phyloP scores from a whole-genome alignment of 2,113 vertebrate species.

The Melanostigma gelatinosum region DNA sequence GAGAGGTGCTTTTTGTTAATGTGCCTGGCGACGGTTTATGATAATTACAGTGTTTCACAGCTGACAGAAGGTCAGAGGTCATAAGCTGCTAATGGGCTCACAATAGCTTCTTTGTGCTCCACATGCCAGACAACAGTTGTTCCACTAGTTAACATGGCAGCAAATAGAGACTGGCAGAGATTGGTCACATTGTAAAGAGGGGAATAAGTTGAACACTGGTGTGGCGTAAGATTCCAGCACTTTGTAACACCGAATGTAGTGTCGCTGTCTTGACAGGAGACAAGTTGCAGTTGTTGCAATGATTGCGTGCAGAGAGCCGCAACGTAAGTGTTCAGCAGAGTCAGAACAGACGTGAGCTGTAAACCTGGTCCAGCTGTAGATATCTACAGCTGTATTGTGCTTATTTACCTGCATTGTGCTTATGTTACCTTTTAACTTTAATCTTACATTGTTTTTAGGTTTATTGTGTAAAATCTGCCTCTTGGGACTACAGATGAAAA shows the following conservation, averaged over 20 bases:
- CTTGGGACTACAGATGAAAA: no score
- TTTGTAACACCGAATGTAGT: not conserved
- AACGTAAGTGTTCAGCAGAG: not conserved
- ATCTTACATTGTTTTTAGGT: no score
- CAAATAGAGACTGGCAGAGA: constrained; percentile 5
- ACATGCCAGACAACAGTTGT: constrained; percentile 27
- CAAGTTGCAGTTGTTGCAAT: not conserved
- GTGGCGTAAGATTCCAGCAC: not conserved
- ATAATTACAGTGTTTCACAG: constrained; percentile 60
- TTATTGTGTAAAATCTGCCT: no score
- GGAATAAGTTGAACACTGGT: not conserved
- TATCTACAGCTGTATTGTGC: not conserved
- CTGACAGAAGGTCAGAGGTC: constrained; percentile 64
- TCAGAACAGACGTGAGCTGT: not conserved
- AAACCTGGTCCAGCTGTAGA: not conserved
- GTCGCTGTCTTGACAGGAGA: no score
- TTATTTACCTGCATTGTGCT: not conserved
- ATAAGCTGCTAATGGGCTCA: constrained; percentile 54
- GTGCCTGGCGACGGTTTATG: constrained; percentile 49
- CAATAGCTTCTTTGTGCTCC: constrained; percentile 47
- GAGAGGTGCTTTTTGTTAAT: constrained; percentile 46
- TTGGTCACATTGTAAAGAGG: constrained; percentile 8
- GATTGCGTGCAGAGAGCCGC: not conserved
- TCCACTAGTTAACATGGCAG: constrained; percentile 24
- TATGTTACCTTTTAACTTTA: no score